Evolutionary conservation across 1,140 invertebrate species (phyloP).

Genomic region (Propsilocerus akamusi): DNA sequence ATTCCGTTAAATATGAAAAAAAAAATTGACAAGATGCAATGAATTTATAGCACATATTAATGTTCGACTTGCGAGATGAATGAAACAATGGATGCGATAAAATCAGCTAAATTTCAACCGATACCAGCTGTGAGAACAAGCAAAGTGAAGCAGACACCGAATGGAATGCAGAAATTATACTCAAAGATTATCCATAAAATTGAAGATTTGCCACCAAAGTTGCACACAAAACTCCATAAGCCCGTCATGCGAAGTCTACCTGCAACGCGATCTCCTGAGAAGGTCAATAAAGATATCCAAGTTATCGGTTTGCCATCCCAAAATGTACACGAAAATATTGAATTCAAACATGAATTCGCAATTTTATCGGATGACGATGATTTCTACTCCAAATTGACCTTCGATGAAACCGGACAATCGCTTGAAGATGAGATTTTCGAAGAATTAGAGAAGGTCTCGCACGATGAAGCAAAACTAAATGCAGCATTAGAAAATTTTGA

Average conservation of each 20-base stretch:
- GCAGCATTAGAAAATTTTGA: slow-evolving; percentile 42
- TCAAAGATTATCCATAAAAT: neutral
- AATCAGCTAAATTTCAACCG: neutral
- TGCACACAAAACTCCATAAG: neutral
- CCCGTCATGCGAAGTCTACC: no score
- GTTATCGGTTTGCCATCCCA: no score
- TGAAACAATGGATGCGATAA: neutral
- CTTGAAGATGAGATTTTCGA: slow-evolving; percentile 23
- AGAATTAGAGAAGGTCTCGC: slow-evolving; percentile 24
- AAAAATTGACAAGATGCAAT: no score
- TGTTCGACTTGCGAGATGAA: no score
- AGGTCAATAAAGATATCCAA: no score
- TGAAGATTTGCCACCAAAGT: neutral
- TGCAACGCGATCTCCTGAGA: no score
- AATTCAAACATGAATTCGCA: neutral
- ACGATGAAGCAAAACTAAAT: slow-evolving; percentile 32
- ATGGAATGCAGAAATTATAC: neutral
- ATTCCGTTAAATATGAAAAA: no score
- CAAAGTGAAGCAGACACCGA: neutral
- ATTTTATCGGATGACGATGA: slow-evolving; percentile 1
- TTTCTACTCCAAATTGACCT: neutral
- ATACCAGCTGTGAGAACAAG: neutral
- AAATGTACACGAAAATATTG: neutral
- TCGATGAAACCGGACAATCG: slow-evolving; percentile 15
- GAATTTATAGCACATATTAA: no score